These are phyloP conservation scores for Tragulus kanchil DNA, from an alignment of 2,113 vertebrate species.

Conservation along the genomic window DNA sequence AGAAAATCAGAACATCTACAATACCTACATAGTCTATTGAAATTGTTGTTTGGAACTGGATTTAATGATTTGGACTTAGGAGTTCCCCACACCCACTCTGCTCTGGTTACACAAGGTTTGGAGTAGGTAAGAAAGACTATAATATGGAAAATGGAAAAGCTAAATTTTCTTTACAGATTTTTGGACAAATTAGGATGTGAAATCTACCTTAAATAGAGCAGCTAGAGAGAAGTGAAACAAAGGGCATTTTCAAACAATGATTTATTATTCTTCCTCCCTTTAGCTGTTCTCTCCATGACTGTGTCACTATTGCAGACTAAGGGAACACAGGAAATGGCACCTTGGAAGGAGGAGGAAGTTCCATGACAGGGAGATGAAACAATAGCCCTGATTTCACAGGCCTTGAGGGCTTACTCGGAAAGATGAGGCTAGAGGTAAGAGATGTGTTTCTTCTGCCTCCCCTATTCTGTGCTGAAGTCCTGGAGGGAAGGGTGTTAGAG, in stretches of 20 bases:
- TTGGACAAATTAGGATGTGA: constrained; percentile 32
- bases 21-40: neutral
- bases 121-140: neutral
- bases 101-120: neutral
- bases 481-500: neutral
- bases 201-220: constrained; percentile 21
- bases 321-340: neutral
- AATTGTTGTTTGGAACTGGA: neutral
- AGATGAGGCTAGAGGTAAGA: neutral
- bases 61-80: neutral
- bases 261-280: neutral
- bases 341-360: neutral
- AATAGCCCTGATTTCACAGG: neutral
- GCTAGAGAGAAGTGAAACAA: neutral
- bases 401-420: neutral
- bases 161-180: constrained; percentile 14
- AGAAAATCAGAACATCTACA: neutral
- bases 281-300: neutral
- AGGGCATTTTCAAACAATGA: neutral
- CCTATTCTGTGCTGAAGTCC: neutral
- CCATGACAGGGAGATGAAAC: neutral
- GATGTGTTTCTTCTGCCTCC: neutral
- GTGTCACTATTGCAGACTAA: neutral
- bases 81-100: neutral
- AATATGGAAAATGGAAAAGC: neutral